Conservation (phyloP, 1,140 invertebrate genomes). For the Papilio helenus region DNA sequence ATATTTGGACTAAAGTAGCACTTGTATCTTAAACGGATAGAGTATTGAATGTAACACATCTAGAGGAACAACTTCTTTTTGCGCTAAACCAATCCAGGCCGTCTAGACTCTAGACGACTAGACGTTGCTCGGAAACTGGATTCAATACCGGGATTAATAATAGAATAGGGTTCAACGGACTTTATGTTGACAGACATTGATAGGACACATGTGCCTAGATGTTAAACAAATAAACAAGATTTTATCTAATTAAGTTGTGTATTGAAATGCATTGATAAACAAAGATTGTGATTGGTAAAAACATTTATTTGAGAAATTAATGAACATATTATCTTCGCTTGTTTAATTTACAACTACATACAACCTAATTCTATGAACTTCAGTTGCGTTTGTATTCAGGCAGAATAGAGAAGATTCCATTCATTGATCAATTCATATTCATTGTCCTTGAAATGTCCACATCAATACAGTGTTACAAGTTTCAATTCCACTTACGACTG, state of each 20-base stretch:
- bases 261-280: too few relatives aligned
- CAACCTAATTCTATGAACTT: too few relatives aligned
- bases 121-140: conserved; percentile 64
- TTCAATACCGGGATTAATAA: conserved; percentile 70
- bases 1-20: not conserved
- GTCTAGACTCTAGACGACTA: conserved; percentile 78
- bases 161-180: conserved; percentile 67
- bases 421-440: not conserved
- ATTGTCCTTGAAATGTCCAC: not conserved
- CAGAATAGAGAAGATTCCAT: not conserved
- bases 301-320: too few relatives aligned
- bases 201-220: not conserved
- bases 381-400: too few relatives aligned
- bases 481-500: conserved; percentile 23
- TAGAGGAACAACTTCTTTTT: conserved; percentile 43
- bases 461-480: not conserved
- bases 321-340: too few relatives aligned
- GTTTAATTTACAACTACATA: too few relatives aligned
- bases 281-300: too few relatives aligned
- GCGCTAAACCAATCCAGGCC: conserved; percentile 44
- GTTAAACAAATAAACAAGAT: not conserved
- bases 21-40: not conserved
- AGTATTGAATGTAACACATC: conserved; percentile 20
- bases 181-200: conserved; percentile 47
- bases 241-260: too few relatives aligned